These are phyloP conservation scores for Lutra lutra DNA, from an alignment of 2,797 vertebrate genomes.

Conservation along the genomic window DNA sequence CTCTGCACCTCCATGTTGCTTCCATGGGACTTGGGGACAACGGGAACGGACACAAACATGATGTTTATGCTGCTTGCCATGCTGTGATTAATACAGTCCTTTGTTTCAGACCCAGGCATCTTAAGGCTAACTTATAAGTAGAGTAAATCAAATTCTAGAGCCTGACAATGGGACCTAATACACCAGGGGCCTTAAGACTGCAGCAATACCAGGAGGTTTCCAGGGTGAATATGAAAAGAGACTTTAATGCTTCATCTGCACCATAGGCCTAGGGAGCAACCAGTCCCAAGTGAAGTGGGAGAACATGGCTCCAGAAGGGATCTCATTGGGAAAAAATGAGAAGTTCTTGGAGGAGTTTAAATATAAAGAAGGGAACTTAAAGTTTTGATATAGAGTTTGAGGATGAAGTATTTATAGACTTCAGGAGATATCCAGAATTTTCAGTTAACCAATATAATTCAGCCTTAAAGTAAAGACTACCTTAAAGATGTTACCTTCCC, in stretches of 20 bases:
- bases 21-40: not conserved
- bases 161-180: not conserved
- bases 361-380: not conserved
- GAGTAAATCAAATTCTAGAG: slow-evolving; percentile 15
- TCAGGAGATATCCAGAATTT: not conserved
- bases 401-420: not conserved
- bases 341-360: not conserved
- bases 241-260: not conserved
- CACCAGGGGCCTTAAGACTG: not conserved
- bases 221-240: not conserved
- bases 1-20: not conserved
- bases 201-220: not conserved
- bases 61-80: not conserved
- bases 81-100: not conserved
- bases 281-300: not conserved
- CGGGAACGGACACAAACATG: not conserved
- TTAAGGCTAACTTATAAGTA: not conserved
- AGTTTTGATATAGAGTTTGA: slow-evolving; percentile 15
- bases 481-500: not conserved
- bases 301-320: not conserved
- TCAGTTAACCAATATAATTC: not conserved
- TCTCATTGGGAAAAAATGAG: not conserved
- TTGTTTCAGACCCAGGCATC: not conserved
- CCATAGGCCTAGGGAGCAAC: not conserved
- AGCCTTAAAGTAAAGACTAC: not conserved